Percentiles rank a stretch among this genome's conserved stretches.
Conservation (phyloP, 2,797 vertebrate species). For the Gymnodraco acuticeps region DNA sequence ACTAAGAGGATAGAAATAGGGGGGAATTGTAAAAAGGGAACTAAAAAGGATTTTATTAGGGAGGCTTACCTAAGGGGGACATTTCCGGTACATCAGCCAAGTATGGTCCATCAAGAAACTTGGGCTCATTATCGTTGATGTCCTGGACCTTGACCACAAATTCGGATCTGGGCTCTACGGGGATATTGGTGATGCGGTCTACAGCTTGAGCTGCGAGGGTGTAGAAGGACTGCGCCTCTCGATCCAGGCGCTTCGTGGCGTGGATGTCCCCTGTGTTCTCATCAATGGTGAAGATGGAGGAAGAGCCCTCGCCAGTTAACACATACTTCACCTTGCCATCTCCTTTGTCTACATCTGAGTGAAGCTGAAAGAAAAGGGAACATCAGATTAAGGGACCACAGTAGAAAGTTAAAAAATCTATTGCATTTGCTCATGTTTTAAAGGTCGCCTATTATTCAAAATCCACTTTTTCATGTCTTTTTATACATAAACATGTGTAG, state of each 20-base stretch:
- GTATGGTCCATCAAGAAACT: constrained; percentile 96
- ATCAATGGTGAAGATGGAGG: constrained; percentile 98
- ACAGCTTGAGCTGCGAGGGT: constrained; percentile 94
- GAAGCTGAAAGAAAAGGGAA: constrained; percentile 85
- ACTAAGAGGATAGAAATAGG: neutral
- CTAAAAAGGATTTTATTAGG: neutral
- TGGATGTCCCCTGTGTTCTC: constrained; percentile 98
- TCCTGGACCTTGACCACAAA: constrained; percentile 98
- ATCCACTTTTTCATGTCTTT: too few relatives aligned
- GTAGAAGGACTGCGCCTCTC: constrained; percentile 96
- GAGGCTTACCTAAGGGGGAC: constrained; percentile 92
- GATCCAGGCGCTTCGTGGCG: constrained; percentile 94
- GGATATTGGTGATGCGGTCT: constrained; percentile 90
- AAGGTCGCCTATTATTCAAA: too few relatives aligned
- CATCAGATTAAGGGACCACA: neutral
- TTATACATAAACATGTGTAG: too few relatives aligned
- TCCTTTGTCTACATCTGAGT: constrained; percentile 97
- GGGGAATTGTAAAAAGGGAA: neutral
- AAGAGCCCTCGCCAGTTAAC: constrained; percentile 93
- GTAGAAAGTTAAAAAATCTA: neutral
- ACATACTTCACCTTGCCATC: constrained; percentile 97
- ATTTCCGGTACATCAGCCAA: constrained; percentile 94
- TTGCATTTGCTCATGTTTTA: too few relatives aligned
- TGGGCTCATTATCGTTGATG: constrained; percentile 98
- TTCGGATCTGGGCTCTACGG: constrained; percentile 93